Evolutionary conservation across 2,113 vertebrate genomes (phyloP), one percentile per base, ranked within the genome.

Genomic region (Seriola rivoliana): DNA sequence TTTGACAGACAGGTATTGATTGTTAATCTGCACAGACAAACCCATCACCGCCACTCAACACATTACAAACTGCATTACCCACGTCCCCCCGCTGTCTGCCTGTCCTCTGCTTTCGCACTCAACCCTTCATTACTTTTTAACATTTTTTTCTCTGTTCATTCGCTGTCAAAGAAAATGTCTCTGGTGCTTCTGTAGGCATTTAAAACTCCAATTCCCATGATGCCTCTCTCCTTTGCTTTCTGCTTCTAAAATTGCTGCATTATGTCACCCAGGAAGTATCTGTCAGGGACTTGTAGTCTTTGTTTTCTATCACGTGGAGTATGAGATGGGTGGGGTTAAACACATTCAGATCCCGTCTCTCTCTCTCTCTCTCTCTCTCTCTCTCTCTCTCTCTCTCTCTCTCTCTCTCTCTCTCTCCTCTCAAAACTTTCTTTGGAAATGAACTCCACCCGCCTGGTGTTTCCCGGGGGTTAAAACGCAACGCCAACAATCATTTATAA

Each of bases 171-270:
- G 19, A 52, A 52, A 50, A 50, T 46, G 13, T 13, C 44, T 46
- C 44, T 44, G 32, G 16, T n/a, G 4, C 42, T 8, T 54, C 21
- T 44, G 1, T 57, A 38, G 6, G 48, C 48, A 19, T 17, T 50
- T 50, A 52, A 52, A 21, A 54, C 52, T 77, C 42, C 23, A 68
- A 3, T 44, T 81, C 84, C 75, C 85, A 80, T 0, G 38, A 83
- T 71, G 25, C 80, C 5, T 23, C 62, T 52, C 29, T 46, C 46
- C 5, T 36, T 9, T 32, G 36, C 46, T 59, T 42, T 70, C 59
- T 36, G 57, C 14, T 44, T 42, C 40, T 46, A 16, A n/a, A 58
- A 1, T 14, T 21, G 42, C 29, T 8, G 8, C 2, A 21, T 58
- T 17, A 55, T 46, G 44, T 63, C 32, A 46, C 14, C n/a, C 25